Conservation (phyloP, 1,140 invertebrate genomes). For the Leptoteleia sp. region DNA sequence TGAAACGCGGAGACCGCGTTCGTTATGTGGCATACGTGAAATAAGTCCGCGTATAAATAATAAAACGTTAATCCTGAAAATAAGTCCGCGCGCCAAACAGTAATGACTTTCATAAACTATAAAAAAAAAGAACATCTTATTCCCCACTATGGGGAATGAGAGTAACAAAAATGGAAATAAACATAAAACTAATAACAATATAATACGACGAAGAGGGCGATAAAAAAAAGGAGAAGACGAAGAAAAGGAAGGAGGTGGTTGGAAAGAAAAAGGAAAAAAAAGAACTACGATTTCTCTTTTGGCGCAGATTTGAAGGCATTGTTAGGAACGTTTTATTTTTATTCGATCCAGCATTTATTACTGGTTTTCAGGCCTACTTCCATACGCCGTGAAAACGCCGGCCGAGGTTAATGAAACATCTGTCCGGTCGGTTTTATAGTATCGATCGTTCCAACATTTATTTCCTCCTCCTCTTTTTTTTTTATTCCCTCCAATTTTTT, state of each 20-base stretch:
- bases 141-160: conserved; percentile 47
- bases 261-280: conserved; percentile 19
- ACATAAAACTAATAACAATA: no score
- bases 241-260: neutral
- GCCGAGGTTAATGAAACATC: conserved; percentile 60
- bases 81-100: conserved; percentile 43
- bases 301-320: conserved; percentile 43
- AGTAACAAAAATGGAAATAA: conserved; percentile 8
- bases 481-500: no score
- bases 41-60: conserved; percentile 33
- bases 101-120: conserved; percentile 55
- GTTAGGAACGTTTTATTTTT: conserved; percentile 58
- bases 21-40: conserved; percentile 35
- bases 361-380: conserved; percentile 56
- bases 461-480: conserved; percentile 13
- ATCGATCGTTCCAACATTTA: conserved; percentile 32
- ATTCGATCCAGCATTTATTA: conserved; percentile 49
- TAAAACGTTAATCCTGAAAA: conserved; percentile 53
- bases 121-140: no score
- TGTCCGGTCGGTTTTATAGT: conserved; percentile 46
- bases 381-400: conserved; percentile 26
- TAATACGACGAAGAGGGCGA: neutral
- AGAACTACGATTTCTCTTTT: conserved; percentile 42
- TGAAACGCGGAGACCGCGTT: conserved; percentile 45
- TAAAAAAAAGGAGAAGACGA: conserved; percentile 15